phyloP scores from a whole-genome alignment of 2,797 vertebrate species.

The Decapterus maruadsi region DNA sequence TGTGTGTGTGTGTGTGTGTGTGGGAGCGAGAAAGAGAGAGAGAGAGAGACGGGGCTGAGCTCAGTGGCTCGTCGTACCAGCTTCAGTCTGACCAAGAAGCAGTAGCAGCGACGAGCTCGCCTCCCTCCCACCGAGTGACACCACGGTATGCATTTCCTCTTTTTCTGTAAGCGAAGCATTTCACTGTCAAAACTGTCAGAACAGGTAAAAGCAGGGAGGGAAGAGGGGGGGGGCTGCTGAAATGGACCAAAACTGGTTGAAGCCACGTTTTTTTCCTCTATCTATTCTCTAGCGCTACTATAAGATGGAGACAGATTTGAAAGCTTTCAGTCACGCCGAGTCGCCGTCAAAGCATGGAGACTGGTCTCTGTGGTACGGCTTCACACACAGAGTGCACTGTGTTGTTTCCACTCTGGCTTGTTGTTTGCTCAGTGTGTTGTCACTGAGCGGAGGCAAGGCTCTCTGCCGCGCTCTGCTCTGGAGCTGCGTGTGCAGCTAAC shows the following conservation, averaged over 20 bases:
- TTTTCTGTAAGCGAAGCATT: slow-evolving; percentile 39
- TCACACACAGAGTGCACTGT: neutral
- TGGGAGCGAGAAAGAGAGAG: slow-evolving; percentile 20
- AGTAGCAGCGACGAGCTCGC: slow-evolving; percentile 38
- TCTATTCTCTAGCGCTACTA: neutral
- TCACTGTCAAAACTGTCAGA: slow-evolving; percentile 16
- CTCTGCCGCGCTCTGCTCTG: slow-evolving; percentile 17
- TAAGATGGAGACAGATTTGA: neutral
- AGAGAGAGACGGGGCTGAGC: slow-evolving; percentile 44
- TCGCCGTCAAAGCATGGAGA: neutral
- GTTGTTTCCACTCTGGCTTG: slow-evolving; percentile 19
- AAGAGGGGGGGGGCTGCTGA: neutral
- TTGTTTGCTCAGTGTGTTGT: slow-evolving; percentile 46
- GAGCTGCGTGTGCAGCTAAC: slow-evolving; percentile 30
- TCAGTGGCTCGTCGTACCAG: slow-evolving; percentile 52
- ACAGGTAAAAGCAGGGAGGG: too few relatives aligned
- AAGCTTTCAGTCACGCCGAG: neutral
- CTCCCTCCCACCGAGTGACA: slow-evolving; percentile 33
- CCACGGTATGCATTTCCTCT: slow-evolving; percentile 63
- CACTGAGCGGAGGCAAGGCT: slow-evolving; percentile 46
- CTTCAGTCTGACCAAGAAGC: slow-evolving; percentile 52
- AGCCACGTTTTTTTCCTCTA: neutral
- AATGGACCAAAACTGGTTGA: slow-evolving; percentile 6
- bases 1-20: slow-evolving; percentile 16
- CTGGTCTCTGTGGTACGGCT: neutral